Conservation (phyloP, 2,888 invertebrate genomes). For the Homarus gammarus region DNA sequence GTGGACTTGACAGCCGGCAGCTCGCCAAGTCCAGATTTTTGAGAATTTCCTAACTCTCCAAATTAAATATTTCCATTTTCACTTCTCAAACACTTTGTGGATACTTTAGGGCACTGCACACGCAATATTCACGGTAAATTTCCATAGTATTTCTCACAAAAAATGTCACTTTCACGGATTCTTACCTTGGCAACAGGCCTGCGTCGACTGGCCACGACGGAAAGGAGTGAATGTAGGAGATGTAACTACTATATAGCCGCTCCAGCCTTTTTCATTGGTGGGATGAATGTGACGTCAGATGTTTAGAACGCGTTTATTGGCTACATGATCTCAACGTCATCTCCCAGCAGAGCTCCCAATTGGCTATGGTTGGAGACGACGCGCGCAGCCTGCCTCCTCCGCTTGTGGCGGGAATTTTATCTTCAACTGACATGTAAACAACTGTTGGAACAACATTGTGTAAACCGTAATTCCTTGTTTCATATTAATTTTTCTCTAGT, state of each 20-base stretch:
- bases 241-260: conserved; percentile 66
- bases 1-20: background rate
- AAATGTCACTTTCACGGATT: background rate
- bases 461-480: background rate
- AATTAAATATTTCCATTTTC: background rate
- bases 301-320: conserved; percentile 11
- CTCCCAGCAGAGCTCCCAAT: background rate
- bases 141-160: background rate
- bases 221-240: conserved; percentile 49
- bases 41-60: background rate
- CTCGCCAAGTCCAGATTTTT: conserved; percentile 5
- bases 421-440: conserved; percentile 14
- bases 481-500: background rate
- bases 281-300: conserved; percentile 37
- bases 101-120: background rate
- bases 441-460: background rate
- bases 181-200: conserved; percentile 73
- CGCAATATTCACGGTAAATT: background rate
- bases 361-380: conserved; percentile 7
- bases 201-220: conserved; percentile 69
- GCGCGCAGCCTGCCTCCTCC: conserved; percentile 36
- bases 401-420: conserved; percentile 48
- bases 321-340: conserved; percentile 22
- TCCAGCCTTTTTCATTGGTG: conserved; percentile 46
- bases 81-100: background rate